Evolutionary conservation across 1,140 invertebrate species (phyloP), one percentile per base, ranked within the genome.

Genomic region (Andrena cerasifolii): DNA sequence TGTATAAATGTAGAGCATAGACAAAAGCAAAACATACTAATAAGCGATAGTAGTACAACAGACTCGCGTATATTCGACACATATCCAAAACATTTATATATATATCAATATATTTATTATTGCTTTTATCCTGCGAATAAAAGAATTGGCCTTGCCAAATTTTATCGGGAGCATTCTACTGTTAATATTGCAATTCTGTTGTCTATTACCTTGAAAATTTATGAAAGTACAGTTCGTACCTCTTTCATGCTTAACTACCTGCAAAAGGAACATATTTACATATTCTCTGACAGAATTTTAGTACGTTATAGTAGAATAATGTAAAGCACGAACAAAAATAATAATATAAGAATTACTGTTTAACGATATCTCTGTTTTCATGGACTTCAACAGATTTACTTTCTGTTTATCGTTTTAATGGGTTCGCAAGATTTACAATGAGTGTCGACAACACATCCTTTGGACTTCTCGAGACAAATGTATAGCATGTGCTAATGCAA

Each of bases 361-460:
- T 56, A 58, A 70, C 63, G n/a, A n/a, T 67, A 12, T 67, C 16
- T 67, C 21, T 21, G 18, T 7, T 66, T 78, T 16, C 6, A 31
- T 53, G 6, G 47, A 66, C 40, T 36, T 14, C 8, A 54, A 43
- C 58, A 47, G n/a, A 58, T 53, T 36, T 16, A 43, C 5, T 18
- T 40, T 51, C 24, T 31, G 43, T 26, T 24, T 47, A 65, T 26
- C 16, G 10, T 68, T 76, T 78, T 2, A 66, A 36, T 3, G 3
- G 40, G 24, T 24, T 56, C 21, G 0, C 10, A 21, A 68, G 18
- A 56, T 43, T 67, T 33, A 8, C 53, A 14, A 53, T 51, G 43
- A 79, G 75, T 51, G 40, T 40, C 45, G 66, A 82, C 40, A 73
- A n/a, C 83, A 78, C 76, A 84, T 84, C 71, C 59, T 71, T 31